Base-by-base conservation (phyloP, 2,888 invertebrate species). In the Aphelenchoides bicaudatus region DNA sequence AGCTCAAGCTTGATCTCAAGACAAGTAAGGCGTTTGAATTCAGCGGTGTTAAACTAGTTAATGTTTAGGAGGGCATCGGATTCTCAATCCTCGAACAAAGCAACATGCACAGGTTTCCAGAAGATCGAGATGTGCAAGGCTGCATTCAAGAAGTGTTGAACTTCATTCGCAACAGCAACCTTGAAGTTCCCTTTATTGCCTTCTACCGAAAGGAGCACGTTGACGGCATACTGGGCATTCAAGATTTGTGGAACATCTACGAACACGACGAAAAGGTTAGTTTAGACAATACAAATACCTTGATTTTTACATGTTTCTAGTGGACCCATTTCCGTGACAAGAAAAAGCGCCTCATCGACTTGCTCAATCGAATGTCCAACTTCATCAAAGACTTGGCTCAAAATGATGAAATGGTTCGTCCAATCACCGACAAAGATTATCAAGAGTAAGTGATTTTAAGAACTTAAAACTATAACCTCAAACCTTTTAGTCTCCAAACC, bases 121-220 rank as follows among this genome's bases (percentile, higher is more conserved):
- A 38, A 8, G 54, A 54, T 2, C 50, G 58, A n/a, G 65, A 65
- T 8, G 61, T 57, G 8, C 61, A 59, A 21, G 86, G 86, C n/a
- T 93, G 93, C 82, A 94, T 96, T 52, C 87, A 88, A 46, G 91
- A 92, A 80, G 91, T 91, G 0, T 82, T 98, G 23, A 91, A 93
- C 76, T 93, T 93, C 78, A 93, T 98, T 86, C 83, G 94, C 38
- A 93, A 92, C 80, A 90, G 93, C 77, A 88, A 89, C 48, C 84
- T 92, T 67, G 96, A 98, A 83, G 93, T 96, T 39, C 96, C 98
- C 0, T 98, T 98, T 80, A 98, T 98, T 72, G 91, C 92, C 0
- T 94, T 93, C 81, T 99, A 98, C 80, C 86, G 96, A 27, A 98
- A 98, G 80, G 98, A 99, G 80, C 92, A 92, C 73, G 91, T 96